Base-by-base conservation (phyloP, 2,797 vertebrate species). In the Gambusia yucatana region DNA sequence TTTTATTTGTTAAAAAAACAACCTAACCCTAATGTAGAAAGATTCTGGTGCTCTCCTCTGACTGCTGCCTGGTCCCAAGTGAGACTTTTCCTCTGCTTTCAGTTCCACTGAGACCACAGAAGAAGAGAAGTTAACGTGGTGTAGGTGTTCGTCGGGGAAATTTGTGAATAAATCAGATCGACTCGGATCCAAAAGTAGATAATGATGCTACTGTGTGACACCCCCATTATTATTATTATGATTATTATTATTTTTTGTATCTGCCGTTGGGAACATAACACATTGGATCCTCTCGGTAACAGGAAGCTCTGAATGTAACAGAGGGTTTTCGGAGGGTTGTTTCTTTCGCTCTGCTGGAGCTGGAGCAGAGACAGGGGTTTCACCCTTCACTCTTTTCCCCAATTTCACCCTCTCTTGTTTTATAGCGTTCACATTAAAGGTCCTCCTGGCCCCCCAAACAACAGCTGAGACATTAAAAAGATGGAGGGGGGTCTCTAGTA, bases 351-450 rank as follows among this genome's bases (percentile, higher is more conserved):
- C 63, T 3, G 79, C 22, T 76, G 20, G 0, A 50, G 77, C 0
- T 11, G 47, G 33, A 33, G 33, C 33, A 33, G 33, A 33, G 33
- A 33, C 33, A 46, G 47, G 79, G 69, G 73, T 75, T 84, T 91
- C 77, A 73, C 76, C 81, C 85, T 59, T 77, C 13, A 9, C 73
- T 80, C 75, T 14, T 67, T 77, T 87, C 79, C 81, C 73, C 75
- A 22, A 57, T 86, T 87, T 87, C 88, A 80, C 84, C 84, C 85
- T 71, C 76, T 73, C 77, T 75, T 41, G 73, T 89, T 94, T 94
- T 91, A 93, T 78, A 44, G 86, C 11, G 2, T 73, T 88, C 84
- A 85, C 85, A 90, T 91, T 87, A 88, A 94, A 92, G 77, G 76
- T 83, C 50, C 20, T 47, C 16, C 46, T 17, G 14, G 13, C 22